Evolutionary conservation across 1,140 invertebrate species (phyloP), one percentile per base, ranked within the genome.

Genomic region (Euura saliciscinereae): DNA sequence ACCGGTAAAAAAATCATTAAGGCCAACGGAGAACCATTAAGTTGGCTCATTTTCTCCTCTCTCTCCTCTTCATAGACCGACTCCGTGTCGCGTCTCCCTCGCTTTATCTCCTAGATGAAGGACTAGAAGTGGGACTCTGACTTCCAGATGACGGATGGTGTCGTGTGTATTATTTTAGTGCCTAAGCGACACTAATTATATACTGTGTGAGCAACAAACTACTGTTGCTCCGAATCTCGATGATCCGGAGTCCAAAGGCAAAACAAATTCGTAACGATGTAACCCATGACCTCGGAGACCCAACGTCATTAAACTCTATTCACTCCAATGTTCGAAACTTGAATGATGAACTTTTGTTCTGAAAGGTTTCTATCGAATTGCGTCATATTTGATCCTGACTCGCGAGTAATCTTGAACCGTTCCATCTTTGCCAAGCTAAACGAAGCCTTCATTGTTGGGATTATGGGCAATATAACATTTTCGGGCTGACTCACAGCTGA

Each of bases 1-100:
- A 64, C 46, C 43, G 66, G 68, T 72, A 67, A 68, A 72, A 28
- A 75, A 72, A 70, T 66, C 71, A 75, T 75, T 75, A 71, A 75
- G 69, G 68, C 66, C 51, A 70, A 8, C 51, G 51, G 51, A 28
- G 28, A 59, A 70, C 70, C 68, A 64, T 46, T 68, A 66, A 13
- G 51, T 11, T 59, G 43, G 43, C 11, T 51, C 11, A 28, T 46
- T 46, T 45, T 10, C 65, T 45, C 44, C 13, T 67, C 65, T 66
- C 76, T 42, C 59, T 45, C n/a, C 51, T 72, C 59, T 73, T 71
- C 70, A 74, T 76, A 28, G 28, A 70, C 45, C 59, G 1, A 44
- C 42, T 43, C 78, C 78, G 75, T 73, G 65, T 11, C 43, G 66
- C 43, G 66, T 67, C 28, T 28, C 28, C 42, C 28, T 67, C 28